Evolutionary conservation across 2,113 vertebrate genomes (phyloP).

Genomic region (Ardeotis arabs): DNA sequence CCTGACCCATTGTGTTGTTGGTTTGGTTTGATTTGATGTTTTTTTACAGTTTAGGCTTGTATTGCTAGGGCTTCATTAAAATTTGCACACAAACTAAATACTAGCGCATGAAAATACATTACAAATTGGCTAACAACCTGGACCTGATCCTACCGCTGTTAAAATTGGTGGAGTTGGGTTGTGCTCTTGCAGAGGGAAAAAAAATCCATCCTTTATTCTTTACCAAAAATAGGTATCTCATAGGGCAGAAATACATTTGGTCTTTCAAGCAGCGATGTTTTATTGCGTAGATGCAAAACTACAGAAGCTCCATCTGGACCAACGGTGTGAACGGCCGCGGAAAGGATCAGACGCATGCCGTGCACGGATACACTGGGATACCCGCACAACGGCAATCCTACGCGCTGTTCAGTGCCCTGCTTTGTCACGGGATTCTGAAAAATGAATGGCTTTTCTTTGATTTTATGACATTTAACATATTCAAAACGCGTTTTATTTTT

Average conservation of each 20-base stretch:
- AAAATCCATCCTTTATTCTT: not conserved
- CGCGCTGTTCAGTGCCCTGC: fast-evolving
- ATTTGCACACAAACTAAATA: not conserved
- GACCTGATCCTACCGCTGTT: not conserved
- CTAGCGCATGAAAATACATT: not conserved
- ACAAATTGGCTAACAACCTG: not conserved
- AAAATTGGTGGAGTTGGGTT: not conserved
- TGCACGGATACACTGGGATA: not conserved
- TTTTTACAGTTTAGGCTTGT: not conserved
- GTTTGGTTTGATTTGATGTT: not conserved
- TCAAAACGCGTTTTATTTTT: fast-evolving
- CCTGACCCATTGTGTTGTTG: fast-evolving
- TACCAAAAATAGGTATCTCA: not conserved
- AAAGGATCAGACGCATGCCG: not conserved
- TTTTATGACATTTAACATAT: no score
- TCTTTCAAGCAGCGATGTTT: not conserved
- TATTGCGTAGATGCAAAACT: not conserved
- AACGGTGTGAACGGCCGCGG: fast-evolving
- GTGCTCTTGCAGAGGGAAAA: not conserved
- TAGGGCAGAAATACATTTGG: not conserved
- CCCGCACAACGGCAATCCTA: no score
- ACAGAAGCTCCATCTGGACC: not conserved
- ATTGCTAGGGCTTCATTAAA: not conserved
- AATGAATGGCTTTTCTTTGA: no score
- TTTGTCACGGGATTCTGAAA: no score